A percentile compares a stretch with the other conserved stretches of the same genome.
These are phyloP conservation scores for Pachydiplax longipennis DNA, from an alignment of 2,888 invertebrate genomes.

Conservation along the genomic window DNA sequence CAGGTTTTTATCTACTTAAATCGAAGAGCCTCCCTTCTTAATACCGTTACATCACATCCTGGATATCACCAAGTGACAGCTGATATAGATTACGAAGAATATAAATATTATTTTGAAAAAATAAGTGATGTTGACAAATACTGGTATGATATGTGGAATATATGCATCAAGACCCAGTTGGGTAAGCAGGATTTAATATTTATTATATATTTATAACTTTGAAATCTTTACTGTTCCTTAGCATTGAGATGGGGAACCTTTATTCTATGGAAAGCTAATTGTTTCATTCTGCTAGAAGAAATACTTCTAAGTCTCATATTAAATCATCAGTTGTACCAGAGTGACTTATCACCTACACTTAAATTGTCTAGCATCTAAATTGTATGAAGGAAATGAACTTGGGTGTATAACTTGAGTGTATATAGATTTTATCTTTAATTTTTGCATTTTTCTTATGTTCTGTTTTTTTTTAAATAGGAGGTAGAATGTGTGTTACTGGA, in stretches of 20 bases:
- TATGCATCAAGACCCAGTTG: constrained; percentile 72
- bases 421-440: background rate
- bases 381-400: too few relatives aligned
- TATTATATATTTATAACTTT: too few relatives aligned
- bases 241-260: too few relatives aligned
- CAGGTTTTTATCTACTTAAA: constrained; percentile 72
- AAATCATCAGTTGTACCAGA: too few relatives aligned
- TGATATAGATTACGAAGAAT: constrained; percentile 66
- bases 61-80: constrained; percentile 68
- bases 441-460: background rate
- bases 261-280: too few relatives aligned
- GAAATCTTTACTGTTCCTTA: too few relatives aligned
- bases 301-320: too few relatives aligned
- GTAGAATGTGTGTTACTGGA: constrained; percentile 56
- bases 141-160: constrained; percentile 74
- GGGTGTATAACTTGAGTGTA: background rate
- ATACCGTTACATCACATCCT: constrained; percentile 70
- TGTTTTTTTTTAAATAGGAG: constrained; percentile 49
- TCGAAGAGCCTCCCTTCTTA: constrained; percentile 66
- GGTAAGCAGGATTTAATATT: constrained; percentile 56
- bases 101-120: constrained; percentile 65
- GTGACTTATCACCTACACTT: too few relatives aligned
- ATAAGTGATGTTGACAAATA: constrained; percentile 67
- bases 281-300: too few relatives aligned
- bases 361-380: too few relatives aligned